Conservation (phyloP, 1,140 invertebrate genomes). For the Drosophila lini region DNA sequence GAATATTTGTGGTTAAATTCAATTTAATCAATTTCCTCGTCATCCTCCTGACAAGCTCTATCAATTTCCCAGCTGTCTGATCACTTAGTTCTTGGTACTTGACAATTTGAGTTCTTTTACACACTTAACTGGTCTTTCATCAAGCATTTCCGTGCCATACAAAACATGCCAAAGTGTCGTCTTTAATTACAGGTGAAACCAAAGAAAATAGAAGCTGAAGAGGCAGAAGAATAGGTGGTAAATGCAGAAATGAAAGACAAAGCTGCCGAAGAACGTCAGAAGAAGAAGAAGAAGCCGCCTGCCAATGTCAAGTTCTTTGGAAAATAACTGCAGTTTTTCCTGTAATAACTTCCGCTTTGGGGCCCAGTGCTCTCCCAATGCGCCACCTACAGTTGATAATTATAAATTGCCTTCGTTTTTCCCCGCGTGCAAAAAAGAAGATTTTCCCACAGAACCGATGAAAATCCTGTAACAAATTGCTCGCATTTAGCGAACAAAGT, state of each 20-base stretch:
- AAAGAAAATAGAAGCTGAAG: constrained; percentile 27
- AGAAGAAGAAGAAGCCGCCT: constrained; percentile 17
- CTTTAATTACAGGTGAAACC: constrained; percentile 75
- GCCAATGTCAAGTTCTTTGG: constrained; percentile 65
- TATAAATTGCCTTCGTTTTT: constrained; percentile 50
- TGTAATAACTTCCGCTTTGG: constrained; percentile 74
- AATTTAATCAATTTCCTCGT: constrained; percentile 13
- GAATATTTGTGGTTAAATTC: not conserved
- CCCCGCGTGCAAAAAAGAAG: constrained; percentile 38
- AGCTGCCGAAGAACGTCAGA: constrained; percentile 13
- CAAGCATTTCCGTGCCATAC: constrained; percentile 68
- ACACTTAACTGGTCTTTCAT: constrained; percentile 39
- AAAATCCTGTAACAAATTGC: constrained; percentile 78
- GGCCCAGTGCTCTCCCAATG: constrained; percentile 26
- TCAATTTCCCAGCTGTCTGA: constrained; percentile 8
- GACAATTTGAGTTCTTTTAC: constrained; percentile 12
- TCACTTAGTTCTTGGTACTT: constrained; percentile 48
- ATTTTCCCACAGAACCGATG: constrained; percentile 40
- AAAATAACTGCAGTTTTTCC: constrained; percentile 66
- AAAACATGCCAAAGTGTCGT: constrained; percentile 79
- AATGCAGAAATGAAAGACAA: constrained; percentile 34
- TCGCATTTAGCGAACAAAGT: constrained; percentile 77
- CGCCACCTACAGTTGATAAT: constrained; percentile 74
- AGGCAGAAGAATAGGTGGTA: constrained; percentile 8
- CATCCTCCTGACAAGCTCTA: not conserved